Conservation (phyloP, 2,113 vertebrate genomes). For the Protobothrops flavoviridis region DNA sequence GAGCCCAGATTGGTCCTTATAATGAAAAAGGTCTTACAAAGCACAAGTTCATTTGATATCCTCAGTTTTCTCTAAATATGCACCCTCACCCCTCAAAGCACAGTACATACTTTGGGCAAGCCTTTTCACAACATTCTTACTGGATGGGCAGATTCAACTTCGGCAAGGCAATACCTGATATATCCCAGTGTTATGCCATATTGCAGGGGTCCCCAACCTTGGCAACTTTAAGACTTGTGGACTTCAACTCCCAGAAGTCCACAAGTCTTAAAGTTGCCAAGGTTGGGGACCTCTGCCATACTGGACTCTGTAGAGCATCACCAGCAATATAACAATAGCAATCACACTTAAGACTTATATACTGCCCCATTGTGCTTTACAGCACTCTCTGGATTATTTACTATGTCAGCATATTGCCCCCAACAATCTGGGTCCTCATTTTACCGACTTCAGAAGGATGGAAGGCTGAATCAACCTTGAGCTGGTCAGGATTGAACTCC, state of each 20-base stretch:
- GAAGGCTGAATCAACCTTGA: background rate
- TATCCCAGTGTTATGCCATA: background rate
- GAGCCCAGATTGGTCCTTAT: background rate
- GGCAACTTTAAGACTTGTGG: too few species aligned
- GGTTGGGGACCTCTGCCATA: too few species aligned
- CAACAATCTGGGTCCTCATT: background rate
- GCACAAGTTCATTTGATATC: background rate
- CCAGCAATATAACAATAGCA: background rate
- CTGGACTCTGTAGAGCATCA: background rate
- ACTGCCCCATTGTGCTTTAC: background rate
- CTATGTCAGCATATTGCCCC: background rate
- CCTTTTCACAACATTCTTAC: background rate
- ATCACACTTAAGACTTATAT: background rate
- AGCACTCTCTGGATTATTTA: background rate
- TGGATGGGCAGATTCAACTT: background rate
- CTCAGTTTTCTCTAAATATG: background rate
- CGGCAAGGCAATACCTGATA: background rate
- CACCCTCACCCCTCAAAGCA: background rate
- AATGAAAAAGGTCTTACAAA: background rate
- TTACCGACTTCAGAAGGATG: background rate
- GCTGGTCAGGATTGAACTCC: background rate
- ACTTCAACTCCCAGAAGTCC: too few species aligned
- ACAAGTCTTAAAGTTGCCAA: too few species aligned
- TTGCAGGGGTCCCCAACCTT: too few species aligned
- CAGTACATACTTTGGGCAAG: background rate